These are phyloP conservation scores for Steromphala cineraria DNA, from an alignment of 2,888 invertebrate species.

Conservation along the genomic window DNA sequence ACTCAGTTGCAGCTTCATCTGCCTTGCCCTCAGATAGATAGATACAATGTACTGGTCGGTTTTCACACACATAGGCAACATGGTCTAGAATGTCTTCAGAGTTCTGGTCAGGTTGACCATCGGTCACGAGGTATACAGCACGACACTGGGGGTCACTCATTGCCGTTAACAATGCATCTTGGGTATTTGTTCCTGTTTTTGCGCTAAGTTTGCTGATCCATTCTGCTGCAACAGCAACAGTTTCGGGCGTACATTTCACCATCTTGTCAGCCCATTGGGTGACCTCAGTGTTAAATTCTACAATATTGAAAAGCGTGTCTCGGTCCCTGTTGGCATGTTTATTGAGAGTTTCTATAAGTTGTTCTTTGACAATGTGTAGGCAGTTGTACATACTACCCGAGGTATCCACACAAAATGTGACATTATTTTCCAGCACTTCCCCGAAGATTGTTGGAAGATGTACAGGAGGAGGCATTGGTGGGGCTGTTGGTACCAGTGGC, in stretches of 20 bases:
- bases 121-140: conserved; percentile 72
- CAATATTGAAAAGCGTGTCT: conserved; percentile 69
- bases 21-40: conserved; percentile 65
- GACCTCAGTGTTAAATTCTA: conserved; percentile 73
- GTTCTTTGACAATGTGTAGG: conserved; percentile 72
- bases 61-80: conserved; percentile 56
- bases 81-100: conserved; percentile 70
- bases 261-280: conserved; percentile 74
- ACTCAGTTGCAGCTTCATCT: conserved; percentile 66
- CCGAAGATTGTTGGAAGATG: conserved; percentile 69
- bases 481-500: background rate
- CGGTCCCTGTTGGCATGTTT: conserved; percentile 59
- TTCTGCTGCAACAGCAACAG: conserved; percentile 69
- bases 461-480: background rate
- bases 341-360: conserved; percentile 67
- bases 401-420: conserved; percentile 74
- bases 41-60: conserved; percentile 71
- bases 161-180: conserved; percentile 71
- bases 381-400: conserved; percentile 74
- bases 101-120: conserved; percentile 73
- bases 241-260: conserved; percentile 72
- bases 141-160: conserved; percentile 67
- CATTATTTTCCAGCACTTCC: conserved; percentile 67
- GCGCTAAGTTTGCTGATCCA: conserved; percentile 71
- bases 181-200: conserved; percentile 74